Evolutionary conservation across 2,113 vertebrate species (phyloP).

Genomic region (Ciconia stormi): DNA sequence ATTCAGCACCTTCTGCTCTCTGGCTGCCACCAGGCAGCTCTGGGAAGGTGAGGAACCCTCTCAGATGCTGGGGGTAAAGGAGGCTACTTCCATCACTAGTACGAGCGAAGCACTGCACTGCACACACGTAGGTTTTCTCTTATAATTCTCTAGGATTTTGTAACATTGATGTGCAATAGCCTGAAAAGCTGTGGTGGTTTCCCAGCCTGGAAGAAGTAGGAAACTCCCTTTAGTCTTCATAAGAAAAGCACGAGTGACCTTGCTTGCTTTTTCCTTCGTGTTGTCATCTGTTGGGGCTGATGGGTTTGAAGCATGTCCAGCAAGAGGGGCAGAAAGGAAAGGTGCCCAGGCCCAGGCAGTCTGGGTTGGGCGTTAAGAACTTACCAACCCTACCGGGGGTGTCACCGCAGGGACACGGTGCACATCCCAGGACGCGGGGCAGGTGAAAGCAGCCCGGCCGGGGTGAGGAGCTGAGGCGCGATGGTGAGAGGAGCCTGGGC

Average conservation of each 20-base stretch:
- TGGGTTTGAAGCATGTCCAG: not conserved
- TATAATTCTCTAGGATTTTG: not conserved
- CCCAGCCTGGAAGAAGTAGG: not conserved
- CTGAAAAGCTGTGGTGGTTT: not conserved
- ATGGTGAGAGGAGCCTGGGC: not conserved
- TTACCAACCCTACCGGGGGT: accelerated
- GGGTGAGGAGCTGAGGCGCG: accelerated
- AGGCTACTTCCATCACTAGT: not conserved
- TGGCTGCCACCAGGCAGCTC: not conserved
- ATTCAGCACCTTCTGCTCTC: accelerated
- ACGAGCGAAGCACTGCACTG: not conserved
- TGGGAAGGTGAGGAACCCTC: not conserved
- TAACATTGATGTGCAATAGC: not conserved
- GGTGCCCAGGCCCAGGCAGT: not conserved
- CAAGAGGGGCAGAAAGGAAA: not conserved
- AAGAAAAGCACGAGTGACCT: not conserved
- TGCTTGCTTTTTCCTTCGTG: not conserved
- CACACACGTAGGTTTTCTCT: not conserved
- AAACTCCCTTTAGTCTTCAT: not conserved
- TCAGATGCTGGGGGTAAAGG: not conserved
- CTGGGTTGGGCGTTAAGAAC: no score
- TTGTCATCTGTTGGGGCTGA: not conserved
- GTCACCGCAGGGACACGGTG: accelerated
- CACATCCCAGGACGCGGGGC: accelerated
- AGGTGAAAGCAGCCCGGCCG: accelerated